A percentile compares a stretch with the other conserved stretches of the same genome.
phyloP scores from a whole-genome alignment of 35 echinoderm and acorn worm species.

The Ophiothrix spiculata region DNA sequence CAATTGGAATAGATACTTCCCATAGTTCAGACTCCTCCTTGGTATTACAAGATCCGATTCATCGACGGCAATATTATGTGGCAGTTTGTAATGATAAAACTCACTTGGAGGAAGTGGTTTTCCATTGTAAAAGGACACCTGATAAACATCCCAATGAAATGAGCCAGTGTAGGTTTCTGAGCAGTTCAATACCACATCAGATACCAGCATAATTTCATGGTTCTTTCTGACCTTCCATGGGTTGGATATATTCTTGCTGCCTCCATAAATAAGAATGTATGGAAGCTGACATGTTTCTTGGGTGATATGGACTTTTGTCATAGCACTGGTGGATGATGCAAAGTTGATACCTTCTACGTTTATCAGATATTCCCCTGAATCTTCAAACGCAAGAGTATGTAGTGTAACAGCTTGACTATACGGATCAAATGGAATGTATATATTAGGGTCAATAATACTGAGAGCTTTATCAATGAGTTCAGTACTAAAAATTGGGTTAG shows the following conservation, averaged over 20 bases:
- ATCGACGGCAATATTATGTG: constrained; percentile 6
- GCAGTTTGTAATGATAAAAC: constrained; percentile 17
- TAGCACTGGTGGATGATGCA: constrained; percentile 32
- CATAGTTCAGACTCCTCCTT: constrained; percentile 34
- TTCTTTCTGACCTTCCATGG: constrained; percentile 43
- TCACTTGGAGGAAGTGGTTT: constrained; percentile 46
- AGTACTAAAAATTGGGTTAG: constrained; percentile 5
- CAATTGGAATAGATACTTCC: constrained; percentile 48
- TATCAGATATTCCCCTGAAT: constrained; percentile 27
- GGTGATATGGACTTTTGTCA: constrained; percentile 27
- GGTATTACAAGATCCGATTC: constrained; percentile 35
- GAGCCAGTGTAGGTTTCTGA: not conserved
- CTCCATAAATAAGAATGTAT: constrained; percentile 41
- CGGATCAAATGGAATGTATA: constrained; percentile 65
- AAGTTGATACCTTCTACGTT: constrained; percentile 46
- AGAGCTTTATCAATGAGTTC: constrained; percentile 35
- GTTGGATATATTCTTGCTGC: constrained; percentile 46
- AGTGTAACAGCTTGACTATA: constrained; percentile 30
- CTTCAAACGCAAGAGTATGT: constrained; percentile 38
- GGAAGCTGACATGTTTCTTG: constrained; percentile 61
- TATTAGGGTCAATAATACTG: constrained; percentile 27
- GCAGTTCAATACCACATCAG: constrained; percentile 37
- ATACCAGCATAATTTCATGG: constrained; percentile 40
- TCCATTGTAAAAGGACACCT: constrained; percentile 24
- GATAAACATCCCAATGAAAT: constrained; percentile 42